Evolutionary conservation across 2,113 vertebrate species (phyloP).

Genomic region (Strix uralensis): DNA sequence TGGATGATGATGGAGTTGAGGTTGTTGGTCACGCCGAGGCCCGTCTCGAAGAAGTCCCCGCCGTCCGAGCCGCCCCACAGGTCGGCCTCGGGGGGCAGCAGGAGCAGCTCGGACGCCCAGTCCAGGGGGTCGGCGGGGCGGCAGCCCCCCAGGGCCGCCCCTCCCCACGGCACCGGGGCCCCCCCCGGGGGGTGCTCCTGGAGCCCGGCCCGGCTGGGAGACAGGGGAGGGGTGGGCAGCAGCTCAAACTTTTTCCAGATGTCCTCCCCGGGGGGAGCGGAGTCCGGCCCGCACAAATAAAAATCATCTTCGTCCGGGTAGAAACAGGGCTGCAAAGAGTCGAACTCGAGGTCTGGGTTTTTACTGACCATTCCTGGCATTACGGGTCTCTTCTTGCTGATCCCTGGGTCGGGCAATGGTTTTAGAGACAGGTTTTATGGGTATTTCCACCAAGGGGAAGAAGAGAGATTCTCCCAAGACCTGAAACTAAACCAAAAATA

Average conservation of each 20-base stretch:
- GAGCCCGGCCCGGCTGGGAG: conserved; percentile 90
- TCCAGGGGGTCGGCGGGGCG: conserved; percentile 84
- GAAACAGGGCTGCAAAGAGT: conserved; percentile 97
- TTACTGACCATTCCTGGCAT: conserved; percentile 93
- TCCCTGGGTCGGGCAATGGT: background rate
- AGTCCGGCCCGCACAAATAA: conserved; percentile 94
- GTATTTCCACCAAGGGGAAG: conserved; percentile 32
- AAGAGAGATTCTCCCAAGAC: background rate
- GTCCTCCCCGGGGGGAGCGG: conserved; percentile 96
- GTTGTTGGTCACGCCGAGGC: conserved; percentile 79
- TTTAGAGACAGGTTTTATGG: background rate
- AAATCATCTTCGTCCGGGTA: conserved; percentile 98
- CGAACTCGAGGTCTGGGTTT: conserved; percentile 96
- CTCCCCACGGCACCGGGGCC: conserved; percentile 37
- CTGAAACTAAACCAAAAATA: conserved; percentile 27
- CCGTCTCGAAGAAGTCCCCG: conserved; percentile 74
- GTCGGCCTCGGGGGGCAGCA: conserved; percentile 84
- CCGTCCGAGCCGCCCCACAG: conserved; percentile 79
- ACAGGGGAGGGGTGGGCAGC: conserved; percentile 93
- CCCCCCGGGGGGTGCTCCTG: conserved; percentile 76
- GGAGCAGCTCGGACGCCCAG: conserved; percentile 93
- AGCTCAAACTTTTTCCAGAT: conserved; percentile 99
- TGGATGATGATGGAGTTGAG: conserved; percentile 93
- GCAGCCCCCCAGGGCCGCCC: conserved; percentile 65
- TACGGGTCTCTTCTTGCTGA: conserved; percentile 39